phyloP scores from a whole-genome alignment of 2,888 invertebrate genomes.

The Volucella inanis region DNA sequence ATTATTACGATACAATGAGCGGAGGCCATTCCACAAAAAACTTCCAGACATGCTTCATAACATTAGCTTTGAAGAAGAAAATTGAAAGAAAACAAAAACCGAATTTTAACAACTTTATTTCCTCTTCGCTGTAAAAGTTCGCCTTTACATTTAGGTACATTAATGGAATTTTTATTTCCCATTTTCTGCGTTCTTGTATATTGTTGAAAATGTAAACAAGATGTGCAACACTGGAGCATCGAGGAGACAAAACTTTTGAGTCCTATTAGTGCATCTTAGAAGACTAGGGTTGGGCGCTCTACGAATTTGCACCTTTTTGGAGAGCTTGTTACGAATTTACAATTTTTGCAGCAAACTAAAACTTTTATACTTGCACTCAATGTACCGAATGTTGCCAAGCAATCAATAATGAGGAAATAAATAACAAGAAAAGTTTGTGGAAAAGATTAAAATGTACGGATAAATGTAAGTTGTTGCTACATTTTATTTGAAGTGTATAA shows the following conservation, averaged over 20 bases:
- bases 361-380: constrained; percentile 6
- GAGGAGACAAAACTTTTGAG: constrained; percentile 27
- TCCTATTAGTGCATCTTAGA: constrained; percentile 37
- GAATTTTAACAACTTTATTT: constrained; percentile 34
- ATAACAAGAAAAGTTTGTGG: constrained; percentile 28
- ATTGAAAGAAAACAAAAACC: neutral
- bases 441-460: constrained; percentile 5
- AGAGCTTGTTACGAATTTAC: constrained; percentile 35
- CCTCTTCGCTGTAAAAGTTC: constrained; percentile 40
- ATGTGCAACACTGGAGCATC: neutral
- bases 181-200: neutral
- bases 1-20: neutral
- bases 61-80: constrained; percentile 11
- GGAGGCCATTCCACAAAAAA: neutral
- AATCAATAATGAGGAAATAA: constrained; percentile 31
- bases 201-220: constrained; percentile 19
- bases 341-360: neutral
- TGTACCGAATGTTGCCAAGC: neutral
- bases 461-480: no score
- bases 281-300: neutral
- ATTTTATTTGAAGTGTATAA: no score
- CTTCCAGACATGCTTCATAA: constrained; percentile 6
- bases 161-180: constrained; percentile 2
- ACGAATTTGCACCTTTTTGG: constrained; percentile 5
- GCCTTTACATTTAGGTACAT: constrained; percentile 1